Evolutionary conservation across 2,888 invertebrate species (phyloP).

Genomic region (Mechanitis messenoides): DNA sequence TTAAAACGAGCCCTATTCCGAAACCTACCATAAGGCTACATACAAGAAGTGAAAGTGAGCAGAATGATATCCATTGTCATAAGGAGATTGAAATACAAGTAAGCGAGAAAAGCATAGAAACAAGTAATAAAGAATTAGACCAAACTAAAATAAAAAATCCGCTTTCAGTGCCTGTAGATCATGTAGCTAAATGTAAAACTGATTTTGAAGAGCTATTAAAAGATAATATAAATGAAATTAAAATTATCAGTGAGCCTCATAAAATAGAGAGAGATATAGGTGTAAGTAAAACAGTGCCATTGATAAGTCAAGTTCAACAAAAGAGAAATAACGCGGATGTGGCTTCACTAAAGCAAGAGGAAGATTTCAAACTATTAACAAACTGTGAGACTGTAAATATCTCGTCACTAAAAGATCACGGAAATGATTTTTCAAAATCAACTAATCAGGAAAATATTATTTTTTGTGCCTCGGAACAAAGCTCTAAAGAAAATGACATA

Average conservation of each 20-base stretch:
- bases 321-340: conserved; percentile 11
- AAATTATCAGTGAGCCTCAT: conserved; percentile 61
- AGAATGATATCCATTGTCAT: conserved; percentile 30
- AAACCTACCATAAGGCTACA: conserved; percentile 46
- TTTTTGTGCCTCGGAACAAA: conserved; percentile 10
- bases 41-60: conserved; percentile 46
- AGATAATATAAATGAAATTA: conserved; percentile 71
- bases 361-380: conserved; percentile 17
- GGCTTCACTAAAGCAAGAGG: conserved; percentile 8
- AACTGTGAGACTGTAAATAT: conserved; percentile 10
- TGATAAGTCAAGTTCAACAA: conserved; percentile 41
- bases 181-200: conserved; percentile 58
- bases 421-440: conserved; percentile 10
- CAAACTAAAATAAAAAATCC: conserved; percentile 25
- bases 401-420: conserved; percentile 10
- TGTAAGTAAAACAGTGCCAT: conserved; percentile 56
- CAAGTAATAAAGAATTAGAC: conserved; percentile 38
- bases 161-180: conserved; percentile 33
- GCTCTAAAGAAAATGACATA: conserved; percentile 8
- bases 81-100: conserved; percentile 18
- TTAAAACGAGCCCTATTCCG: conserved; percentile 47
- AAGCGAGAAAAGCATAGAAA: conserved; percentile 21
- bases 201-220: conserved; percentile 72
- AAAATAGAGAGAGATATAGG: conserved; percentile 60
- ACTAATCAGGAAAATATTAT: conserved; percentile 8